Evolutionary conservation across 2,888 invertebrate species (phyloP), one percentile per base, ranked within the genome.

Genomic region (Rotaria socialis): DNA sequence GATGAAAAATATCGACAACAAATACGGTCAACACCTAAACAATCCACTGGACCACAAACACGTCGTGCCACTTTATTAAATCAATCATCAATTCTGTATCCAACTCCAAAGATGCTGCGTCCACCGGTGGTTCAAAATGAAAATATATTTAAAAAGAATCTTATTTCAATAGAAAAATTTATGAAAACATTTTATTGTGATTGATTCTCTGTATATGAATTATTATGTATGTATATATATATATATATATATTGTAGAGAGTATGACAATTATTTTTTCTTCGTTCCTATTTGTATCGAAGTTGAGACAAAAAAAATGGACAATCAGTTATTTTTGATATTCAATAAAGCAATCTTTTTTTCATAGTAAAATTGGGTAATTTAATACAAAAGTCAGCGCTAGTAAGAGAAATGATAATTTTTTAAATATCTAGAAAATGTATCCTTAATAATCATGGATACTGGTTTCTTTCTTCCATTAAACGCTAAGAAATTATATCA

Each of bases 1-100:
- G 47, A 80, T 47, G 47, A 80, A 80, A 80, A 80, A 80, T 47
- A 80, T 47, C 43, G 47, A 47, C 80, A 80, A 80, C 80, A 80
- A 80, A 8, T 47, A 24, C 80, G 80, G n/a, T 80, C 80, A 47
- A 80, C 80, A 80, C 80, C 80, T 8, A 80, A 80, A 80, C 67
- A 67, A 67, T 67, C 67, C 6, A 67, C 67, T 35, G 67, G 67
- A 7, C 67, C 67, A 35, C 67, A 67, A 67, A 67, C 67, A 67
- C 67, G 67, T 35, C 67, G 67, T 7, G 67, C 67, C 0, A 67
- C 67, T 4, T 67, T 67, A 35, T 67, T 67, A 35, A 67, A 67
- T 67, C 67, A 67, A 67, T 67, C 67, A 67, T 67, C 67, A 19
- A 67, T 67, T 35, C 67, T 67, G 16, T 67, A 67, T 67, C 67